These are phyloP conservation scores for Aldrovandia affinis DNA, from an alignment of 2,797 vertebrate genomes.

Conservation along the genomic window DNA sequence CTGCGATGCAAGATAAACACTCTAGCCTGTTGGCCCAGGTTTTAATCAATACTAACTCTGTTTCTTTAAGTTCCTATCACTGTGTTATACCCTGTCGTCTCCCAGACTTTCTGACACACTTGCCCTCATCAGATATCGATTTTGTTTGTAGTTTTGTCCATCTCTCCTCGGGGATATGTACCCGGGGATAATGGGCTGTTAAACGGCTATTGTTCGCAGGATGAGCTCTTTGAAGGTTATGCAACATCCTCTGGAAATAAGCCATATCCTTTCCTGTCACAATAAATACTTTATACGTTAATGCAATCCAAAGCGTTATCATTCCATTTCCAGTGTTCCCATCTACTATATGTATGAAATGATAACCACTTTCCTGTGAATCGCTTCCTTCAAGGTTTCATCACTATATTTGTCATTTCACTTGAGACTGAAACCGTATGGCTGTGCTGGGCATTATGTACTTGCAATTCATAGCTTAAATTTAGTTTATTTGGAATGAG, in stretches of 20 bases:
- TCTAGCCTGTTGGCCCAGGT: neutral
- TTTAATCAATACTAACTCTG: conserved; percentile 5
- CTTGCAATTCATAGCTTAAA: neutral
- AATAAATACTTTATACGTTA: neutral
- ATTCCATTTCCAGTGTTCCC: neutral
- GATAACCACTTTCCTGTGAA: neutral
- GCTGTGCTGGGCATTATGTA: neutral
- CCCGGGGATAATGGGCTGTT: neutral
- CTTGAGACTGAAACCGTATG: neutral
- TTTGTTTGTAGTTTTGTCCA: neutral
- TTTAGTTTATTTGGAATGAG: neutral
- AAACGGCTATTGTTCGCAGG: neutral
- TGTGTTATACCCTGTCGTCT: neutral
- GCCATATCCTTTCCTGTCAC: neutral
- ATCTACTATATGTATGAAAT: neutral
- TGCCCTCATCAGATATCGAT: neutral
- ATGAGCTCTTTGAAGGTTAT: neutral
- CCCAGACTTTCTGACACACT: neutral
- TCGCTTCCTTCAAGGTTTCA: neutral
- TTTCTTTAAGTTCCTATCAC: neutral
- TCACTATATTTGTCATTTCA: neutral
- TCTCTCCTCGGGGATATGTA: neutral
- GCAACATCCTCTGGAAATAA: neutral
- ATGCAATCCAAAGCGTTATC: neutral
- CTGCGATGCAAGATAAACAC: neutral